Percentiles rank a stretch among this genome's conserved stretches.
phyloP scores from a whole-genome alignment of 2,797 vertebrate genomes.

The Onychomys torridus region DNA sequence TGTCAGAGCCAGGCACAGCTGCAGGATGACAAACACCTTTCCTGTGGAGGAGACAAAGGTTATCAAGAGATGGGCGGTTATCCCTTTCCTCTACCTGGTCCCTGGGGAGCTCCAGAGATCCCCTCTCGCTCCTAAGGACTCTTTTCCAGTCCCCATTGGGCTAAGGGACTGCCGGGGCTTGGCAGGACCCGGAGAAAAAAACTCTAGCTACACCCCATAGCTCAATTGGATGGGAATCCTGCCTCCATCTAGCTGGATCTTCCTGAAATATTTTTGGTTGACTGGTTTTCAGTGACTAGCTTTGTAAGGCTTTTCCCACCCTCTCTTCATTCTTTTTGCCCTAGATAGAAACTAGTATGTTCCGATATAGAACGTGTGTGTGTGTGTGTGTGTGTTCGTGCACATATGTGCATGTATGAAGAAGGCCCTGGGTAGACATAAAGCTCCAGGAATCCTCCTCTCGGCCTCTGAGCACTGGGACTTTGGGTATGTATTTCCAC shows the following conservation, averaged over 20 bases:
- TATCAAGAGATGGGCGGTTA: not conserved
- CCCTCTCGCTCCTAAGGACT: not conserved
- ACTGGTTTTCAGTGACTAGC: not conserved
- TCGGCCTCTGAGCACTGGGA: not conserved
- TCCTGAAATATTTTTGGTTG: not conserved
- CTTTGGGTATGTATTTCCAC: not conserved
- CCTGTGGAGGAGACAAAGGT: slow-evolving; percentile 85
- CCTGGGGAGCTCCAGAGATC: not conserved
- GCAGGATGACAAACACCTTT: slow-evolving; percentile 91
- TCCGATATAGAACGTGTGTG: too few species aligned
- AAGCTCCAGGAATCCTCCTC: not conserved
- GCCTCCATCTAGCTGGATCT: not conserved
- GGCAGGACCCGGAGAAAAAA: too few species aligned
- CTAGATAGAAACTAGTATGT: not conserved
- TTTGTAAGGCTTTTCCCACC: not conserved
- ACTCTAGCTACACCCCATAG: too few species aligned
- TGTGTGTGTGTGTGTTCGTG: too few species aligned
- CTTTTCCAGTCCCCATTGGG: not conserved
- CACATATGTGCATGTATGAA: not conserved
- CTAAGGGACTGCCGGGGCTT: too few species aligned
- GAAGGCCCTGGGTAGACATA: too few species aligned
- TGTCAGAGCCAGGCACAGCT: slow-evolving; percentile 91
- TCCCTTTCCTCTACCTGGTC: not conserved
- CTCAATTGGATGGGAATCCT: not conserved
- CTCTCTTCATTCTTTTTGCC: not conserved